These are phyloP conservation scores for Megaleporinus macrocephalus DNA, from an alignment of 2,113 vertebrate species.

Conservation along the genomic window DNA sequence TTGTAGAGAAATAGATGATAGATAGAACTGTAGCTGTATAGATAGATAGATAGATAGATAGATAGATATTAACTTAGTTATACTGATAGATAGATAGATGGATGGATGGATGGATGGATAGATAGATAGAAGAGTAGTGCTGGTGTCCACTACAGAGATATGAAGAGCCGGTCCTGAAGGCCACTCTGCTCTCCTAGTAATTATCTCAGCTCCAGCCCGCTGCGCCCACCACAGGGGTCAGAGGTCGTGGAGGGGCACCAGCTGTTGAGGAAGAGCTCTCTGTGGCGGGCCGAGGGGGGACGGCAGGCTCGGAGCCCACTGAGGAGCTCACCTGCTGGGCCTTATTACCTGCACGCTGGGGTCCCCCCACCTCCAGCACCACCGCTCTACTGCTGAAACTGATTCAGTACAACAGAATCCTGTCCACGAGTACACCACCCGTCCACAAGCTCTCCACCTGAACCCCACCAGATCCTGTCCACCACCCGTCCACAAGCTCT, in stretches of 20 bases:
- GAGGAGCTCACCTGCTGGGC: slow-evolving; percentile 16
- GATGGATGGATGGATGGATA: too few relatives aligned
- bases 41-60: too few relatives aligned
- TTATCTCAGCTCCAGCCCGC: slow-evolving; percentile 48
- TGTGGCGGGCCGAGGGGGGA: neutral
- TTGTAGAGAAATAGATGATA: too few relatives aligned
- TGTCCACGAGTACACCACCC: too few relatives aligned
- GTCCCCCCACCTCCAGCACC: slow-evolving; percentile 1
- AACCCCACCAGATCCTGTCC: too few relatives aligned
- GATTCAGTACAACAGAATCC: neutral
- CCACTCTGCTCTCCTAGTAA: slow-evolving; percentile 33
- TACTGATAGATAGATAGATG: too few relatives aligned
- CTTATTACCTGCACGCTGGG: slow-evolving; percentile 36
- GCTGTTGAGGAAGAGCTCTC: slow-evolving; percentile 53
- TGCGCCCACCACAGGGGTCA: slow-evolving; percentile 45
- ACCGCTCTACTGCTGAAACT: neutral
- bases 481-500: too few relatives aligned
- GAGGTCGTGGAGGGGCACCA: slow-evolving; percentile 35
- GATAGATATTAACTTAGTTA: too few relatives aligned
- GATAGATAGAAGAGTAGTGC: too few relatives aligned
- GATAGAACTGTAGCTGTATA: too few relatives aligned
- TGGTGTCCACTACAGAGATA: too few relatives aligned
- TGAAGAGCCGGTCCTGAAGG: neutral
- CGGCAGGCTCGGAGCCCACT: neutral
- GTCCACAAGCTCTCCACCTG: too few relatives aligned